Conservation (phyloP, 2,113 vertebrate species). For the Ivindomyrus marchei region DNA sequence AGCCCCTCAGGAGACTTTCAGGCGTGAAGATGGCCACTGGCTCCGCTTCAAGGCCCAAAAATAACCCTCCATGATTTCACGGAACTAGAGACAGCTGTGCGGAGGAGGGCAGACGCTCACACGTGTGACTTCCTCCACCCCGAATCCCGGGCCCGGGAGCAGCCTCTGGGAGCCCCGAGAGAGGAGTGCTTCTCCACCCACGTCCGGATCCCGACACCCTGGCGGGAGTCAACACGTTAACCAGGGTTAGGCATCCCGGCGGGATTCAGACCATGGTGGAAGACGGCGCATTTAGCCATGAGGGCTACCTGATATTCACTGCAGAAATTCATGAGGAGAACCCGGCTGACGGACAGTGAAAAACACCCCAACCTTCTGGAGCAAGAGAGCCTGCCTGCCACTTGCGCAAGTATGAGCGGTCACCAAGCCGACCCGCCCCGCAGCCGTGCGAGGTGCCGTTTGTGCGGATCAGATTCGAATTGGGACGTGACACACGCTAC, state of each 20-base stretch:
- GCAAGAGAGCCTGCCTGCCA: not conserved
- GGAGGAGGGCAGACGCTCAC: slow-evolving; percentile 56
- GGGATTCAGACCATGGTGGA: not conserved
- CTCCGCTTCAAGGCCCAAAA: slow-evolving; percentile 61
- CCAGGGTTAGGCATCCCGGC: not conserved
- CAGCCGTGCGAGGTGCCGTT: not conserved
- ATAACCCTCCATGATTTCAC: slow-evolving; percentile 51
- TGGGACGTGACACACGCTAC: not conserved
- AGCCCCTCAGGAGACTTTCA: slow-evolving; percentile 56
- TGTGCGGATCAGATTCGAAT: not conserved
- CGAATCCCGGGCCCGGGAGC: slow-evolving; percentile 23
- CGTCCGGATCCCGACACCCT: not conserved
- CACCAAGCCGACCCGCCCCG: too few relatives aligned
- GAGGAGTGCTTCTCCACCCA: not conserved
- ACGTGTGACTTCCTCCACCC: slow-evolving; percentile 37
- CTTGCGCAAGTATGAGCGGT: not conserved
- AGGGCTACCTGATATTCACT: not conserved
- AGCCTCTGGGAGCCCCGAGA: slow-evolving; percentile 15
- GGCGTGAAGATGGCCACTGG: slow-evolving; percentile 57
- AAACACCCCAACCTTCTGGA: not conserved
- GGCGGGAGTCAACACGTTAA: not conserved
- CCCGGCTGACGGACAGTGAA: not conserved
- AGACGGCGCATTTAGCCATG: not conserved
- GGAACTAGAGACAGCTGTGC: slow-evolving; percentile 55
- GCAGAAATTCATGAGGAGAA: not conserved